Conservation (phyloP, 2,888 invertebrate species). For the Hirtodrosophila confusa region DNA sequence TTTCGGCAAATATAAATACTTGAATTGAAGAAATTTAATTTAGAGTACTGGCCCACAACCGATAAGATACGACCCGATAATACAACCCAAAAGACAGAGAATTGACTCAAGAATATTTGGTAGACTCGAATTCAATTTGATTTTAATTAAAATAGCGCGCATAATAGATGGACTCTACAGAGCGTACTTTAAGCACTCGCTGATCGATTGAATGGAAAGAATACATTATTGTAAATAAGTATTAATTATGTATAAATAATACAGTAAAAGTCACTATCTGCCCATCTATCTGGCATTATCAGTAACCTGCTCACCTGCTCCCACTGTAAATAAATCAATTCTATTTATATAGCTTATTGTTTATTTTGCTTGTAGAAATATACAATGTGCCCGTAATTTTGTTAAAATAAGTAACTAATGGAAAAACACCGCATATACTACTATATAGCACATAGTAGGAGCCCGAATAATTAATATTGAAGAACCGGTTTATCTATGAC, state of each 20-base stretch:
- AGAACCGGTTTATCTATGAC: too few relatives aligned
- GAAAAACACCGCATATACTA: not conserved
- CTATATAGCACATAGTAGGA: too few relatives aligned
- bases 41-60: conserved; percentile 30
- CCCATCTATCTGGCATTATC: conserved; percentile 38
- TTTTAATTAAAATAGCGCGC: conserved; percentile 39
- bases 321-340: conserved; percentile 10
- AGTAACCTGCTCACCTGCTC: not conserved
- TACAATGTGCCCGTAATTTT: not conserved
- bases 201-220: conserved; percentile 33
- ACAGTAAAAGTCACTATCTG: conserved; percentile 14
- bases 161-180: conserved; percentile 23
- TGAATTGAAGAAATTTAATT: conserved; percentile 62
- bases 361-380: not conserved
- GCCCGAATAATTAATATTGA: too few relatives aligned
- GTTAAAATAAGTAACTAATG: not conserved
- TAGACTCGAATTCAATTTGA: conserved; percentile 18
- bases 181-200: conserved; percentile 15
- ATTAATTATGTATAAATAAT: conserved; percentile 7
- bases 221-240: conserved; percentile 2
- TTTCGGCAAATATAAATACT: conserved; percentile 44
- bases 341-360: conserved; percentile 15
- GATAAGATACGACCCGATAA: conserved; percentile 46
- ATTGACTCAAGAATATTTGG: conserved; percentile 4
- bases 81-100: conserved; percentile 10